Base-by-base conservation (phyloP, 2,113 vertebrate genomes). In the Corythaixoides concolor region DNA sequence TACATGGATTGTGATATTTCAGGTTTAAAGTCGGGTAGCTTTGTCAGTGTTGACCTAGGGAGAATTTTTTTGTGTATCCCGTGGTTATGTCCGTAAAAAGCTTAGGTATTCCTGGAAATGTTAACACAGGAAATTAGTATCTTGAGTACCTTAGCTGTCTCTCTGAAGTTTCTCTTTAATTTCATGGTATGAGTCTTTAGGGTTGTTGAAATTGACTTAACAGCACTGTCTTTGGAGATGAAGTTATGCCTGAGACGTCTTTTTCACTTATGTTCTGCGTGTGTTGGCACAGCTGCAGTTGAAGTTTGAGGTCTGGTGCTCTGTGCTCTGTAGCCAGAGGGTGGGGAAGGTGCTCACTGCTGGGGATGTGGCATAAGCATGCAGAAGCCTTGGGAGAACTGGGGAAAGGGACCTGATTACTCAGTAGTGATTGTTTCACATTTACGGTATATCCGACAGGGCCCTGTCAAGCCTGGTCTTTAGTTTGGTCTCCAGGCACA, bases 301-400 rank as follows among this genome's bases (percentile, higher is more conserved):
- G 2, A 39, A 27, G 14, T 41, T 43, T 50, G 68, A 37, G 13
- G 4, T 53, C 52, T 76, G 68, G 17, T 32, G 45, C 66, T 59
- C 27, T 27, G 17, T 32, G 45, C 66, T 59, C 27, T 27, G 16
- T 30, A 66, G 28, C 52, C 20, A 23, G 50, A 80, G 37, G 20
- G 43, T 62, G 26, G 8, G 2, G 2, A 56, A 75, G 41, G n/a
- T 58, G 21, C 53, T 86, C 1, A 0, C 2, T 58, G 64, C 39
- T 39, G 39, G 8, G 56, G 9, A 3, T 53, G 66, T 52, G 41
- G n/a, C 1, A 2, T 52, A 27, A 78, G 30, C 35, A 5, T 56
- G 33, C 27, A 60, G 49, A 62, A 88, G 19, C 58, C 24, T 50
- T 58, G 26, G 56, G n/a, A 77, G 30, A 75, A 4, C 55, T 43